Conservation (phyloP, 1,140 invertebrate species). For the Paraescarpia echinospica region DNA sequence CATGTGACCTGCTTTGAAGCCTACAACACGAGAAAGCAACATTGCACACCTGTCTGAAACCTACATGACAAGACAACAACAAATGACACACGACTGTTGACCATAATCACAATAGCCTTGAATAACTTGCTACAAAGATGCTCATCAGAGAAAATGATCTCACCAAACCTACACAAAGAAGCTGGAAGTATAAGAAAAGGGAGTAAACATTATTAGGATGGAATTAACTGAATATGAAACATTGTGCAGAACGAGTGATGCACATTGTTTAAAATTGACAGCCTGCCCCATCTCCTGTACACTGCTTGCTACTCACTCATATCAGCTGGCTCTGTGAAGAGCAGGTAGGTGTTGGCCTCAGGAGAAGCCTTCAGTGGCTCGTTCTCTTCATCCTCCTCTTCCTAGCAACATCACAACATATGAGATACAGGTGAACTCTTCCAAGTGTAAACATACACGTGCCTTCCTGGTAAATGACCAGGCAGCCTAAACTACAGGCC, state of each 20-base stretch:
- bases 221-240: too few species aligned
- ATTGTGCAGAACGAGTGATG: too few species aligned
- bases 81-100: too few species aligned
- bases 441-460: background rate
- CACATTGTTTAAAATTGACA: too few species aligned
- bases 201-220: background rate
- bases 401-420: conserved; percentile 26
- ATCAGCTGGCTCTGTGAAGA: conserved; percentile 84
- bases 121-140: too few species aligned
- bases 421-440: background rate
- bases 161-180: too few species aligned
- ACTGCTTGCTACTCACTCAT: conserved; percentile 55
- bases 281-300: too few species aligned
- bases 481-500: background rate
- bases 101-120: too few species aligned
- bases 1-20: conserved; percentile 86
- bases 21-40: conserved; percentile 62
- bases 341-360: conserved; percentile 86
- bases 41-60: background rate
- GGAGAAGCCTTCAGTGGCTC: conserved; percentile 72
- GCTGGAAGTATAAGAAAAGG: background rate
- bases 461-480: too few species aligned
- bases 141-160: too few species aligned
- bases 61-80: background rate
- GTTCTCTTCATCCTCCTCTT: conserved; percentile 67